Evolutionary conservation across 2,888 invertebrate species (phyloP), one percentile per base, ranked within the genome.

Genomic region (Zootermopsis nevadensis): DNA sequence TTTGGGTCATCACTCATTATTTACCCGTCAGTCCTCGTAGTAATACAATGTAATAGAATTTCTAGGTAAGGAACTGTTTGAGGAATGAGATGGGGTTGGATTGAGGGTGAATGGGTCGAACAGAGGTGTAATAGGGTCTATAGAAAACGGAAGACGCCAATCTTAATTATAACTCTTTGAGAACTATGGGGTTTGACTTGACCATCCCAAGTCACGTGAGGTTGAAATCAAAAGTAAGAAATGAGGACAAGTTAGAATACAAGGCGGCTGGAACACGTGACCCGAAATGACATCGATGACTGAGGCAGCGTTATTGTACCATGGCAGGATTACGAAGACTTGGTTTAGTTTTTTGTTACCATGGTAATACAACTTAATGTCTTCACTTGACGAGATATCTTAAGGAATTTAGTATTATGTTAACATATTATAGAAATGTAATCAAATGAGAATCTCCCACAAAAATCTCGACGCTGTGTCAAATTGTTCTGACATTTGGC

Each of bases 71-170:
- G 19, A 48, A 48, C 48, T 48, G 19, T 48, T 48, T 48, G 48
- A 48, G 48, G 60, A 60, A 60, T 60, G 60, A 60, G 60, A 60
- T n/a, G 12, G 15, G 60, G 60, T n/a, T 60, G 60, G 60, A 15
- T 27, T 27, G 60, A 60, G 80, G 31, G 80, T 30, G 67, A 27
- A 80, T 31, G 82, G 67, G 77, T 72, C 72, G 72, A 35, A 35
- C 24, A 60, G 60, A 60, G 60, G 60, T 60, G 60, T 60, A 27
- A n/a, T 60, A 31, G 31, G 31, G 77, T n/a, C n/a, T n/a, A n/a
- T n/a, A n/a, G n/a, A n/a, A 79, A 82, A 74, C 55, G 77, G 79
- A 72, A 82, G 80, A 82, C 84, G 84, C 82, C 82, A 84, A 82
- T 84, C 84, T 82, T 84, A 82, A 84, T 84, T 82, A 84, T 72